A percentile compares a stretch with the other conserved stretches of the same genome.
phyloP scores from a whole-genome alignment of 2,888 invertebrate genomes.

The Drosophila borborema region DNA sequence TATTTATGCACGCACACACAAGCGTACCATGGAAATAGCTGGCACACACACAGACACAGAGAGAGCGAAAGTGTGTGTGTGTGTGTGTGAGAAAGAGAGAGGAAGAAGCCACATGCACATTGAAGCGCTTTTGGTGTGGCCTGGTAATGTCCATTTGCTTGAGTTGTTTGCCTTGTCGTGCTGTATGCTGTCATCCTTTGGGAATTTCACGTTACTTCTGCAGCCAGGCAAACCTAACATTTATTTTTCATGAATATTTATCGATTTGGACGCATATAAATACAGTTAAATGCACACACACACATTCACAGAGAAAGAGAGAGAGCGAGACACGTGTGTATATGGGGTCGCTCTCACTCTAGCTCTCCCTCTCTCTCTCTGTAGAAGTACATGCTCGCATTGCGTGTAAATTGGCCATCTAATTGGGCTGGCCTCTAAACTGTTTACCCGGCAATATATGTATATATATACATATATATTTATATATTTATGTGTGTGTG shows the following conservation, averaged over 20 bases:
- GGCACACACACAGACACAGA: constrained; percentile 16
- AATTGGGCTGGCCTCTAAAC: constrained; percentile 40
- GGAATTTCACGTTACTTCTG: constrained; percentile 51
- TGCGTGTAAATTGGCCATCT: constrained; percentile 54
- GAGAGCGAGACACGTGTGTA: background rate
- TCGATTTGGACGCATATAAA: constrained; percentile 65
- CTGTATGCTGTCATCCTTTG: constrained; percentile 58
- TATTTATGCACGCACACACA: constrained; percentile 55
- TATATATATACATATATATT: constrained; percentile 8
- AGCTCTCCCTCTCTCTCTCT: background rate
- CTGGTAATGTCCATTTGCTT: constrained; percentile 58
- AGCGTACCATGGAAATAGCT: constrained; percentile 31
- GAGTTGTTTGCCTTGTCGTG: constrained; percentile 44
- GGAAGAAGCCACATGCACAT: background rate
- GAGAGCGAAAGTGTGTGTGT: too few species aligned
- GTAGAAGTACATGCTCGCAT: constrained; percentile 15
- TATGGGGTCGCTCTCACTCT: background rate
- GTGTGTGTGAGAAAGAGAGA: background rate
- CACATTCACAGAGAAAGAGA: background rate
- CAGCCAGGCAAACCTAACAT: constrained; percentile 50
- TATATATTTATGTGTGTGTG: background rate
- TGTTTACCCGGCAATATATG: constrained; percentile 30
- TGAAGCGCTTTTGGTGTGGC: constrained; percentile 26
- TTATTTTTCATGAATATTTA: constrained; percentile 77
- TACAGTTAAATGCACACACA: constrained; percentile 21